Base-by-base conservation (phyloP, 2,113 vertebrate genomes). In the Panthera uncia region DNA sequence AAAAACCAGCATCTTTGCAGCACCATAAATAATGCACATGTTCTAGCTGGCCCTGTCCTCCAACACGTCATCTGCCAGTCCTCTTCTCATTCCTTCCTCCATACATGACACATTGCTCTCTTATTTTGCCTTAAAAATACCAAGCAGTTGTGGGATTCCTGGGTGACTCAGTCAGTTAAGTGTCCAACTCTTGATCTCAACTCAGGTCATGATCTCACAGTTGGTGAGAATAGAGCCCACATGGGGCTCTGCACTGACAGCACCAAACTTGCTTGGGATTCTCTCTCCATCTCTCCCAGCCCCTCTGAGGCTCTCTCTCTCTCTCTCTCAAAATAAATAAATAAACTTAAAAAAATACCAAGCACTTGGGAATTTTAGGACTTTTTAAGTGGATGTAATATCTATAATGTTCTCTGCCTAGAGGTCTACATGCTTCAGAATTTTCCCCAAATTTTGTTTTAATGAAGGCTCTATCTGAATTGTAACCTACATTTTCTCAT, bases 21-120 rank as follows among this genome's bases (percentile, higher is more conserved):
- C 48, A 48, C 4, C 23, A 0, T 7, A 23, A 36, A 85, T 1
- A 12, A 31, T 14, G 45, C 16, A 18, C 14, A 1, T 31, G 11
- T n/a, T 68, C n/a, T 57, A 69, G 48, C 48, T 23, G 7, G 7
- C 16, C 7, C 10, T 1, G 48, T 63, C 27, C 16, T 38, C 33
- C 33, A 14, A 11, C 14, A 87, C 1, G 8, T 73, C 36, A 29
- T 73, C 31, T 81, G 88, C 12, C 38, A 13, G 31, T 16, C 55
- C 27, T 63, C 19, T 55, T 36, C 36, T 19, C 31, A 10, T 63
- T 55, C 10, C 31, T 80, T 33, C 31, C 4, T 33, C 76, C 50
- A 50, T 31, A 11, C 1, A 10, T 82, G 15, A 65, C 13, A n/a
- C 0, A 14, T 19, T 33, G 18, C 7, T 4, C 14, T 73, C 33